These are phyloP conservation scores for Scelioninae gen. 1 DNA, from an alignment of 2,888 invertebrate species.

Conservation along the genomic window DNA sequence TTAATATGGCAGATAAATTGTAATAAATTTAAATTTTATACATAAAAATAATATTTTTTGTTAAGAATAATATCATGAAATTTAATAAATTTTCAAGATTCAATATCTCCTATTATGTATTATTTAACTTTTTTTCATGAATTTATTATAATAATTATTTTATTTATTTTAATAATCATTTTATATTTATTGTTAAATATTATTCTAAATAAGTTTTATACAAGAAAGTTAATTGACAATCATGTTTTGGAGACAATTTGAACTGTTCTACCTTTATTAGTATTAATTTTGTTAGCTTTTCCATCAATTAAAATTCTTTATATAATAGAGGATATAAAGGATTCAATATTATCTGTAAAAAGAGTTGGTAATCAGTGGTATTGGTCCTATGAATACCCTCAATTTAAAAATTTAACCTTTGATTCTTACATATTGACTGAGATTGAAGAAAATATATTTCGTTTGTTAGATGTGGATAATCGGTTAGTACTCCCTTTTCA, in stretches of 20 bases:
- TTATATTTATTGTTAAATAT: slow-evolving; percentile 86
- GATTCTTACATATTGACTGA: slow-evolving; percentile 86
- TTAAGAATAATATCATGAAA: slow-evolving; percentile 84
- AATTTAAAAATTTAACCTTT: slow-evolving; percentile 87
- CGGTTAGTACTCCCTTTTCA: slow-evolving; percentile 86
- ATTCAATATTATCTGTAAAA: slow-evolving; percentile 87
- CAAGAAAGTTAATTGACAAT: slow-evolving; percentile 86
- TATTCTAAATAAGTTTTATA: slow-evolving; percentile 86
- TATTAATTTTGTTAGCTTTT: slow-evolving; percentile 87
- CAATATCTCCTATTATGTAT: slow-evolving; percentile 88
- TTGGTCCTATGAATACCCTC: slow-evolving; percentile 88
- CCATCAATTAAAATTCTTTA: slow-evolving; percentile 87
- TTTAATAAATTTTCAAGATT: slow-evolving; percentile 85
- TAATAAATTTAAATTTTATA: slow-evolving; percentile 89
- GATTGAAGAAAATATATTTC: slow-evolving; percentile 83
- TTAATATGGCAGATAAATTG: slow-evolving; percentile 87
- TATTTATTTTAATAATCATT: slow-evolving; percentile 87
- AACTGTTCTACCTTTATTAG: slow-evolving; percentile 87
- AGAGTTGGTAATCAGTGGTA: slow-evolving; percentile 88
- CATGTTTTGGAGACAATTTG: slow-evolving; percentile 88
- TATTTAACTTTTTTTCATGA: slow-evolving; percentile 88
- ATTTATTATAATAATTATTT: slow-evolving; percentile 87
- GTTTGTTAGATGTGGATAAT: slow-evolving; percentile 88
- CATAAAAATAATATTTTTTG: slow-evolving; percentile 87
- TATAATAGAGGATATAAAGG: slow-evolving; percentile 87